Conservation (phyloP, 2,797 vertebrate species). For the Trachops cirrhosus region DNA sequence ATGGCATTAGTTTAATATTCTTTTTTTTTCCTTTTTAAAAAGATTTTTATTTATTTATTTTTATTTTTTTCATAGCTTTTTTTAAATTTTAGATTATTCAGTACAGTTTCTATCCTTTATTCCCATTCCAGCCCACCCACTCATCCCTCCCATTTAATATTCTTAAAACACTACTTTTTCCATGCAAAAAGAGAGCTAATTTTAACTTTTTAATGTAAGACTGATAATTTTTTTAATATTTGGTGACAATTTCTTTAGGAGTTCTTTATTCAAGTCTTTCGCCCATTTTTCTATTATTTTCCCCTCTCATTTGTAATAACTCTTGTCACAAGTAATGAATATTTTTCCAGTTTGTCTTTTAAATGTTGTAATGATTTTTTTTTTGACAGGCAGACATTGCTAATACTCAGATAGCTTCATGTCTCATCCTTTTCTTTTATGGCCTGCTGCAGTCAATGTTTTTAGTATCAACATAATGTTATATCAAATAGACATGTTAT, state of each 20-base stretch:
- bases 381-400: neutral
- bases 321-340: slow-evolving; percentile 15
- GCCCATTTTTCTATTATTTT: slow-evolving; percentile 17
- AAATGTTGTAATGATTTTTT: slow-evolving; percentile 15
- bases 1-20: neutral
- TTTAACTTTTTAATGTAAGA: slow-evolving; percentile 9
- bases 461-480: neutral
- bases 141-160: too few species aligned
- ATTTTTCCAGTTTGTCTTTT: slow-evolving; percentile 12
- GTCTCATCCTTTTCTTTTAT: neutral
- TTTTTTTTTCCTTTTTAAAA: too few species aligned
- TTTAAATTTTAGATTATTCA: too few species aligned
- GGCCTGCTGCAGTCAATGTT: neutral
- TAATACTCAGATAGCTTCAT: slow-evolving; percentile 1
- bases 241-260: slow-evolving; percentile 20
- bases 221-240: neutral
- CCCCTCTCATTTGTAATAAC: slow-evolving; percentile 24
- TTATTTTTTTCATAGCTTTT: too few species aligned
- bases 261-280: slow-evolving; percentile 32
- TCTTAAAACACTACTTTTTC: neutral
- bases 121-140: too few species aligned
- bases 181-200: neutral
- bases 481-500: neutral
- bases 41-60: too few species aligned
- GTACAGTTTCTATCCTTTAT: too few species aligned